Evolutionary conservation across 2,888 invertebrate genomes (phyloP).

Genomic region (Azorinus chamasolen): DNA sequence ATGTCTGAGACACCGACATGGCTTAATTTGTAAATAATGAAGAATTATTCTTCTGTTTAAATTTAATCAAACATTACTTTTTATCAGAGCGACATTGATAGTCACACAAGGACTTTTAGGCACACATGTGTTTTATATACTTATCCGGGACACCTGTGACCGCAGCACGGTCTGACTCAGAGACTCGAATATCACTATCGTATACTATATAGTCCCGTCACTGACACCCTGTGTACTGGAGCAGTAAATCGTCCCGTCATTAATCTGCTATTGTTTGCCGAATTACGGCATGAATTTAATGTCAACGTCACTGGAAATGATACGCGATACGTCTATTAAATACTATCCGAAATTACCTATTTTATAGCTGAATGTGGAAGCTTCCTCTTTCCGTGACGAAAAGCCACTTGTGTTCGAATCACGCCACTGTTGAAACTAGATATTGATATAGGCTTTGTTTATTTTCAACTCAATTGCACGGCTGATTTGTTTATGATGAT

Average conservation of each 20-base stretch:
- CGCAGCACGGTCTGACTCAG: too few relatives aligned
- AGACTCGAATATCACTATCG: background rate
- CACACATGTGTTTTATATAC: too few relatives aligned
- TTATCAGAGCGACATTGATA: too few relatives aligned
- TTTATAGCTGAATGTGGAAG: background rate
- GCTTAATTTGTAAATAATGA: too few relatives aligned
- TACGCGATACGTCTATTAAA: slow-evolving; percentile 31
- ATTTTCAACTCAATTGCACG: slow-evolving; percentile 45
- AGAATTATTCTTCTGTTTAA: too few relatives aligned
- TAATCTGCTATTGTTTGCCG: slow-evolving; percentile 10
- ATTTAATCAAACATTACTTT: too few relatives aligned
- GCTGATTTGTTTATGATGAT: slow-evolving; percentile 47
- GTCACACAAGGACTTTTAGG: too few relatives aligned
- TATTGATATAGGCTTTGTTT: slow-evolving; percentile 47
- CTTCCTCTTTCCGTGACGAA: slow-evolving; percentile 37
- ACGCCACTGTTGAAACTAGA: slow-evolving; percentile 32
- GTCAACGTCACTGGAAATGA: slow-evolving; percentile 28
- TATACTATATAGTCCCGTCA: slow-evolving; percentile 14
- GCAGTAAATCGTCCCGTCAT: slow-evolving; percentile 32
- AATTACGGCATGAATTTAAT: slow-evolving; percentile 42
- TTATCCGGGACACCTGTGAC: too few relatives aligned
- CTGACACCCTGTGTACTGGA: slow-evolving; percentile 21
- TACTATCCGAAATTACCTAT: slow-evolving; percentile 19
- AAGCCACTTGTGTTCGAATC: slow-evolving; percentile 7
- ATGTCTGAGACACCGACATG: too few relatives aligned